A percentile compares a stretch with the other conserved stretches of the same genome.
These are phyloP conservation scores for Thunnus albacares DNA, from an alignment of 2,797 vertebrate species.

Conservation along the genomic window DNA sequence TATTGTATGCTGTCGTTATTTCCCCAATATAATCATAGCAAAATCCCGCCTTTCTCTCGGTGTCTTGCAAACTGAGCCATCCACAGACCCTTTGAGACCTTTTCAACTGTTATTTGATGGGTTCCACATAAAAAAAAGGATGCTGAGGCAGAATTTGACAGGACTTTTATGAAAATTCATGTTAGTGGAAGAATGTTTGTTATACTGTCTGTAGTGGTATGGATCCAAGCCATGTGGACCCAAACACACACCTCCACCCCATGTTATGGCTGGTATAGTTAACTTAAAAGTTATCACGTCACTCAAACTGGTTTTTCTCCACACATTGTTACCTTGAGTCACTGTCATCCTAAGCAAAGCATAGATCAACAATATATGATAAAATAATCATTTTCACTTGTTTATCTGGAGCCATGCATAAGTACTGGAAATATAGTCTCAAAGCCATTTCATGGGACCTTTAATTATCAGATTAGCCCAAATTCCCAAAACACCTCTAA, in stretches of 20 bases:
- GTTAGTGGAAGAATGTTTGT: neutral
- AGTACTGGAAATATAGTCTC: slow-evolving; percentile 19
- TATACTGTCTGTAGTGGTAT: neutral
- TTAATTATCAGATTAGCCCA: slow-evolving; percentile 1
- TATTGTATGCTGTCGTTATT: neutral
- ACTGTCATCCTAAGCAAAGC: neutral
- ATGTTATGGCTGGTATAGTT: neutral
- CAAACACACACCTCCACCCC: slow-evolving; percentile 1
- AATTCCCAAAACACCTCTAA: neutral
- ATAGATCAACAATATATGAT: neutral
- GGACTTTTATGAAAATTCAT: slow-evolving; percentile 1
- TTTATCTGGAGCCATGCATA: neutral
- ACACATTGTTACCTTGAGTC: neutral
- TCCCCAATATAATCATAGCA: neutral
- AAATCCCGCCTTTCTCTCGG: neutral
- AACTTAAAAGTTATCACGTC: neutral
- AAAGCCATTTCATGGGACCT: neutral
- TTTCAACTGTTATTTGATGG: slow-evolving; percentile 21
- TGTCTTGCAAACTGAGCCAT: slow-evolving; percentile 16
- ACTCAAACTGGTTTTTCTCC: neutral
- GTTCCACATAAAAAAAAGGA: neutral
- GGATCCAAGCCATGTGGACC: slow-evolving; percentile 15
- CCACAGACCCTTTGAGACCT: slow-evolving; percentile 40
- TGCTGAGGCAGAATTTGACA: neutral
- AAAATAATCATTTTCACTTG: neutral